Base-by-base conservation (phyloP, 2,888 invertebrate genomes). In the Drosophila subsilvestris region DNA sequence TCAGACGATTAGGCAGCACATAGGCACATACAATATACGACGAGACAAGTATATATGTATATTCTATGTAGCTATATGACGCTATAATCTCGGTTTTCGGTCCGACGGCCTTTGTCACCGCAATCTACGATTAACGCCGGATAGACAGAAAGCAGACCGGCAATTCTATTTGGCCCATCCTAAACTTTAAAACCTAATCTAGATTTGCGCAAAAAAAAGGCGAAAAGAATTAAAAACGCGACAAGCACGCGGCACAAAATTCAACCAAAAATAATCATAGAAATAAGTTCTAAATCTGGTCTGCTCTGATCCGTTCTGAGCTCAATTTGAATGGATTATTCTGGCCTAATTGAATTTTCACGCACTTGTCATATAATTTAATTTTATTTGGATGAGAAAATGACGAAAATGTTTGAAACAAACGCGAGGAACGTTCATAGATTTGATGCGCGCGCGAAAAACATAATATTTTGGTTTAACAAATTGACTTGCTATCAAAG, bases 221-320 rank as follows among this genome's bases (percentile, higher is more conserved):
- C 6, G 45, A 47, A 12, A 12, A 9, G 32, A 54, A 25, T 45
- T 20, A 25, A 53, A 58, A 49, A 48, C 20, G 42, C 59, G 29
- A 45, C 7, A 14, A 56, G 17, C 70, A 65, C 60, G 53, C 49
- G 49, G 50, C 65, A 43, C 17, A 61, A 56, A 59, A 48, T 32
- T 17, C 25, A 3, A 0, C 43, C 49, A 18, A 29, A 56, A 17
- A 79, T 69, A 69, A 56, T 72, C 62, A 63, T 67, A 63, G 9
- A 43, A 18, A 22, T n/a, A 3, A 43, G 20, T 53, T 12, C 37
- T 14, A 14, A 14, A 37, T 14, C 37, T 53, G 22, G 27, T 22
- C 55, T 10, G 53, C 50, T 48, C 44, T 61, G 54, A 69, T n/a
- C 54, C 42, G 55, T 42, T 69, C 42, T 3, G 22, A 22, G 29